Conservation (phyloP, 2,888 invertebrate species). For the Acanthoscelides obtectus region DNA sequence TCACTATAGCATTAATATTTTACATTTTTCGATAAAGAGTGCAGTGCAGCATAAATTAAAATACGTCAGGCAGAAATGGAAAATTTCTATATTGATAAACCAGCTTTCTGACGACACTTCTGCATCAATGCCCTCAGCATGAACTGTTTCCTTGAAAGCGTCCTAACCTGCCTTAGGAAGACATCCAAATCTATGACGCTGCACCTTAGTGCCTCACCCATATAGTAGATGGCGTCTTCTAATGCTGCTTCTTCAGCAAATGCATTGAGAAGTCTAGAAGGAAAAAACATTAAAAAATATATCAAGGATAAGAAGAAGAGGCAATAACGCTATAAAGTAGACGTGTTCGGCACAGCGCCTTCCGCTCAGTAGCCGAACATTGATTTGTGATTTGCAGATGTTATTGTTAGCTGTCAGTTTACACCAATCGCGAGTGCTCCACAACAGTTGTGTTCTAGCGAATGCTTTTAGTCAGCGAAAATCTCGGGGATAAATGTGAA, state of each 20-base stretch:
- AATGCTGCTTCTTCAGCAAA: slow-evolving; percentile 97
- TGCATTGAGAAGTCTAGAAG: slow-evolving; percentile 75
- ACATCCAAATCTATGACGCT: slow-evolving; percentile 93
- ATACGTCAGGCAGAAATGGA: background rate
- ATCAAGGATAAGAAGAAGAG: background rate
- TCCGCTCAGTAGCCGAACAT: too few relatives aligned
- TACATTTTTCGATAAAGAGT: background rate
- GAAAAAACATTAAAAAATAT: slow-evolving; percentile 6
- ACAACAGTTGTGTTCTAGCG: too few relatives aligned
- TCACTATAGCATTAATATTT: background rate
- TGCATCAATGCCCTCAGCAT: slow-evolving; percentile 93
- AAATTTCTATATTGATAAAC: slow-evolving; percentile 60
- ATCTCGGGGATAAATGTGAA: too few relatives aligned
- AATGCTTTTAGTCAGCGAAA: too few relatives aligned
- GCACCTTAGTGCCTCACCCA: slow-evolving; percentile 90
- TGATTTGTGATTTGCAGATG: too few relatives aligned
- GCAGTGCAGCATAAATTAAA: background rate
- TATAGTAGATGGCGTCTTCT: slow-evolving; percentile 97
- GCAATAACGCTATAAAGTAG: slow-evolving; percentile 4
- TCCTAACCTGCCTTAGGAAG: slow-evolving; percentile 94
- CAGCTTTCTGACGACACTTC: slow-evolving; percentile 94
- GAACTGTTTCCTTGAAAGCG: slow-evolving; percentile 92
- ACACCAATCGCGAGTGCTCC: too few relatives aligned
- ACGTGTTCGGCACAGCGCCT: too few relatives aligned
- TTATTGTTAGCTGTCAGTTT: too few relatives aligned